Conservation (phyloP, 2,888 invertebrate species). For the Branchellion lobata region DNA sequence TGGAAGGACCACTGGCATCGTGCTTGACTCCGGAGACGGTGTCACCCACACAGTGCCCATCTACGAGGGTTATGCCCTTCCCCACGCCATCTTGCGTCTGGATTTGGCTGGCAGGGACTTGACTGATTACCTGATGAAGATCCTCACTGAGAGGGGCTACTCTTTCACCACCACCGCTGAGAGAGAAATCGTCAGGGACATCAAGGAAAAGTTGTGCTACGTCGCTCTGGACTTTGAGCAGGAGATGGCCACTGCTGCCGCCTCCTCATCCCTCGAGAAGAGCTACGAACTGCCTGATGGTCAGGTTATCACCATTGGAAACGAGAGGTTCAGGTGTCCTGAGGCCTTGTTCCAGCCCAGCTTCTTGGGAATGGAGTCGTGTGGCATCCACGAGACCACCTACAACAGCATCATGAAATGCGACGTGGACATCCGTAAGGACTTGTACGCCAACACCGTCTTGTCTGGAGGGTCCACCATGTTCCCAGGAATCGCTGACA, state of each 20-base stretch:
- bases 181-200: slow-evolving; percentile 88
- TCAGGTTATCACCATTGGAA: slow-evolving; percentile 58
- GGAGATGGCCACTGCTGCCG: slow-evolving; percentile 89
- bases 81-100: slow-evolving; percentile 91
- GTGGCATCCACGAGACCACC: slow-evolving; percentile 55
- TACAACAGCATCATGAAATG: slow-evolving; percentile 61
- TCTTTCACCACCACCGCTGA: slow-evolving; percentile 67
- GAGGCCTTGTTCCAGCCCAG: slow-evolving; percentile 60
- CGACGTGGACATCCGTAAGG: slow-evolving; percentile 61
- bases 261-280: slow-evolving; percentile 85
- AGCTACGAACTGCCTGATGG: slow-evolving; percentile 68
- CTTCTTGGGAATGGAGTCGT: slow-evolving; percentile 58
- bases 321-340: slow-evolving; percentile 58
- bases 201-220: slow-evolving; percentile 91
- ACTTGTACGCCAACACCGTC: slow-evolving; percentile 69
- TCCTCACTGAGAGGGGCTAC: slow-evolving; percentile 68
- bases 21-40: slow-evolving; percentile 57
- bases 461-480: slow-evolving; percentile 90
- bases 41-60: slow-evolving; percentile 91
- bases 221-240: slow-evolving; percentile 91
- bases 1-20: slow-evolving; percentile 73
- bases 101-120: slow-evolving; percentile 52
- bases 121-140: slow-evolving; percentile 55
- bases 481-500: slow-evolving; percentile 94
- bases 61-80: slow-evolving; percentile 88